Evolutionary conservation across 2,113 vertebrate genomes (phyloP).

Genomic region (Epinephelus lanceolatus): DNA sequence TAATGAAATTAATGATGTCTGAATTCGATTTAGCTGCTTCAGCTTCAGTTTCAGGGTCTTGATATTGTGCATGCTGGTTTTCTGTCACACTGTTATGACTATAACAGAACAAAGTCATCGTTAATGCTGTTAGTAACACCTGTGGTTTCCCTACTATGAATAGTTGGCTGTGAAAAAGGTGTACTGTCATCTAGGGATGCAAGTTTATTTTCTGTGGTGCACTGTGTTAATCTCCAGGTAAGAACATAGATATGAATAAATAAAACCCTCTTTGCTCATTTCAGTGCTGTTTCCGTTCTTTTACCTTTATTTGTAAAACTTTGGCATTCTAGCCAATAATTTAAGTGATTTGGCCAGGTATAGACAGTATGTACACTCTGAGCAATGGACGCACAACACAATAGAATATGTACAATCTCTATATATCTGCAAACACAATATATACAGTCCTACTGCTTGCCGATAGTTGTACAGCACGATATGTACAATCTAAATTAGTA

Average conservation of each 20-base stretch:
- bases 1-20: neutral
- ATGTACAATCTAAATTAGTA: conserved; percentile 57
- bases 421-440: conserved; percentile 66
- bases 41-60: neutral
- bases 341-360: conserved; percentile 61
- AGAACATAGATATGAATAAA: neutral
- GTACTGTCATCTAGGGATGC: neutral
- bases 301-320: conserved; percentile 79
- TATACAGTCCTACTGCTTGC: conserved; percentile 55
- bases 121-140: too few species aligned
- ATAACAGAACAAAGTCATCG: too few species aligned
- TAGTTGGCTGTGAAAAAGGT: neutral
- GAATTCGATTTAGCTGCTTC: neutral
- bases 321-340: conserved; percentile 71
- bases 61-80: neutral
- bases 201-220: neutral
- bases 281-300: neutral
- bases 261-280: neutral
- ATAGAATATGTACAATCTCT: conserved; percentile 70
- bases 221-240: neutral
- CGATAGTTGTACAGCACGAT: conserved; percentile 14
- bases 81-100: neutral
- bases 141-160: too few species aligned
- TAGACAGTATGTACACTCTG: conserved; percentile 76
- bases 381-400: conserved; percentile 67